Evolutionary conservation across 53 echinoderm and acorn worm species (phyloP).

Genomic region (Zoroaster sp.): DNA sequence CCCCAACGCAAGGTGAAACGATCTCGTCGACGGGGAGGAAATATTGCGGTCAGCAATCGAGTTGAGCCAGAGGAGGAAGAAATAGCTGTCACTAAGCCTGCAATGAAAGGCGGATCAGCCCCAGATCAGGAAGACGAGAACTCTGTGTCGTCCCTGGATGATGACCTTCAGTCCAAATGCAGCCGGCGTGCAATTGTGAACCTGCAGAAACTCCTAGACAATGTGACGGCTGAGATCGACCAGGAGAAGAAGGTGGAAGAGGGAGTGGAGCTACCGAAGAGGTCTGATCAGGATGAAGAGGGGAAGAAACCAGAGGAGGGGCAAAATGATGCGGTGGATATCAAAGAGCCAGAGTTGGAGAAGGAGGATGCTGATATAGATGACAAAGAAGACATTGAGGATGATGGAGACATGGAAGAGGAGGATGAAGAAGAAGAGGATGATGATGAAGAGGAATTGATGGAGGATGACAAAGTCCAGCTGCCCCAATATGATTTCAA

Average conservation of each 20-base stretch:
- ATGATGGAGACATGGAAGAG: slow-evolving; percentile 33
- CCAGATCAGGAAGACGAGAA: slow-evolving; percentile 78
- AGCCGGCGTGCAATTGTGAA: slow-evolving; percentile 95
- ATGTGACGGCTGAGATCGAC: slow-evolving; percentile 96
- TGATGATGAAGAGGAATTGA: slow-evolving; percentile 50
- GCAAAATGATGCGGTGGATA: background rate
- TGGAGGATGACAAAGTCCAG: slow-evolving; percentile 27
- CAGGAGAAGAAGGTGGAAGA: slow-evolving; percentile 81
- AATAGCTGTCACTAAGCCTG: slow-evolving; percentile 49
- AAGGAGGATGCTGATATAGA: slow-evolving; percentile 11
- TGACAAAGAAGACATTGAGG: slow-evolving; percentile 52
- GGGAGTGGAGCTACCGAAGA: slow-evolving; percentile 18
- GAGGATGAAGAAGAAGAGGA: slow-evolving; percentile 58
- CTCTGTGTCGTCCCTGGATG: slow-evolving; percentile 88
- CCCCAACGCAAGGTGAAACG: slow-evolving; percentile 65
- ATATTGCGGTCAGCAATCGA: background rate
- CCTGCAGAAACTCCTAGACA: slow-evolving; percentile 94
- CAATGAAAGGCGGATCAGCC: slow-evolving; percentile 10
- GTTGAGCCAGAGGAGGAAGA: slow-evolving; percentile 50
- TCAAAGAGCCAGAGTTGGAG: background rate
- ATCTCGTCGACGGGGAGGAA: slow-evolving; percentile 34
- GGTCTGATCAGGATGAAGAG: slow-evolving; percentile 30
- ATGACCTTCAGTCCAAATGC: slow-evolving; percentile 93
- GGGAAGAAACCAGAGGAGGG: background rate
- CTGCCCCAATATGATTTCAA: slow-evolving; percentile 55